phyloP scores from a whole-genome alignment of 2,888 invertebrate species.

The Scaptodrosophila latifasciaeformis region DNA sequence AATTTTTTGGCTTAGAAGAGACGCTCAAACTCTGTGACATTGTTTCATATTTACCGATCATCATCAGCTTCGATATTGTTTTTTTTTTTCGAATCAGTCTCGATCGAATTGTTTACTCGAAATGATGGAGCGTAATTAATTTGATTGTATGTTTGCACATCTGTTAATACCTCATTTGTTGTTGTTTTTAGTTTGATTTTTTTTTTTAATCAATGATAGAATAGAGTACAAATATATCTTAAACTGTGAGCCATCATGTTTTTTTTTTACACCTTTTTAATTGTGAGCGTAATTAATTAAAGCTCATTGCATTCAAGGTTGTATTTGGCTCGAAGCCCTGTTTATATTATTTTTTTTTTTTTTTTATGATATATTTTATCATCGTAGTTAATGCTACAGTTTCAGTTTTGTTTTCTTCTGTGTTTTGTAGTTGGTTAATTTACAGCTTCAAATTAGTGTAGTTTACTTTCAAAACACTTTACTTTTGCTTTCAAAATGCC shows the following conservation, averaged over 20 bases:
- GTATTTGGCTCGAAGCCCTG: conserved; percentile 43
- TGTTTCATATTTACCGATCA: conserved; percentile 10
- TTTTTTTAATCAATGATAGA: too few species aligned
- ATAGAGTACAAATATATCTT: too few species aligned
- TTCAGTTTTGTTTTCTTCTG: conserved; percentile 20
- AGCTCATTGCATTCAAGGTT: conserved; percentile 66
- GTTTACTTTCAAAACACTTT: conserved; percentile 66
- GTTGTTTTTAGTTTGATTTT: too few species aligned
- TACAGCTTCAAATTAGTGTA: conserved; percentile 68
- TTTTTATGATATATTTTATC: not conserved
- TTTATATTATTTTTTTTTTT: conserved; percentile 11
- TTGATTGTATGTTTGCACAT: too few species aligned
- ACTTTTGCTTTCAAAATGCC: conserved; percentile 64
- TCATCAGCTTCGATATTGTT: conserved; percentile 6
- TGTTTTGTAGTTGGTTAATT: conserved; percentile 62
- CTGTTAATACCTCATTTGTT: too few species aligned
- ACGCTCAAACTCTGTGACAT: not conserved
- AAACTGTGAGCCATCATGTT: conserved; percentile 9
- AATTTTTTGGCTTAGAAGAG: conserved; percentile 36
- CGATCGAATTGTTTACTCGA: not conserved
- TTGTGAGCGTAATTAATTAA: conserved; percentile 55
- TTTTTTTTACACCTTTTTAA: conserved; percentile 56
- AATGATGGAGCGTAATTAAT: conserved; percentile 41
- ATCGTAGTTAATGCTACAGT: conserved; percentile 7
- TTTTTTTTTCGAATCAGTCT: too few species aligned